Evolutionary conservation across 2,888 invertebrate species (phyloP).

Genomic region (Mythimna lalbum): DNA sequence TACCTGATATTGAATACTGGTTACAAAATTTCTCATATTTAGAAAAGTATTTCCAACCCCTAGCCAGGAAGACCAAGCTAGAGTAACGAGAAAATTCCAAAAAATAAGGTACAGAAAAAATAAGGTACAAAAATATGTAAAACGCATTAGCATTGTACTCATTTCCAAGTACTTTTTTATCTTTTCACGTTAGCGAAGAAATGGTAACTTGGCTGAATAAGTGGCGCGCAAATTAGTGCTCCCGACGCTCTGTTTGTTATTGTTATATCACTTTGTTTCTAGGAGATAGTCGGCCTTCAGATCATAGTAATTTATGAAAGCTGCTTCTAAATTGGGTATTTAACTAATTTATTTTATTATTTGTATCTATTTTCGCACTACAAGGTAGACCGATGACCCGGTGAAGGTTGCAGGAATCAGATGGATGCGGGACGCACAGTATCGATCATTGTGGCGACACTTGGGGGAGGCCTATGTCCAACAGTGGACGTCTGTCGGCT

Average conservation of each 20-base stretch:
- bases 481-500: too few relatives aligned
- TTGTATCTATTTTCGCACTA: too few relatives aligned
- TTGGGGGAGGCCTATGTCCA: too few relatives aligned
- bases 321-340: neutral
- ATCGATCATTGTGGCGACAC: too few relatives aligned
- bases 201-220: conserved; percentile 18
- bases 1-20: too few relatives aligned
- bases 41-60: too few relatives aligned
- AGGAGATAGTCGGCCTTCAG: neutral
- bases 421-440: too few relatives aligned
- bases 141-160: conserved; percentile 22
- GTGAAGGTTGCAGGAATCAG: too few relatives aligned
- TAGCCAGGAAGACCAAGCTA: too few relatives aligned
- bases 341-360: neutral
- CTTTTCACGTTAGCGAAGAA: conserved; percentile 7
- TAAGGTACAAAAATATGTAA: neutral
- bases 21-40: too few relatives aligned
- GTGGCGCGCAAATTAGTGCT: conserved; percentile 9
- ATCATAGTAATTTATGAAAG: neutral
- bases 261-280: neutral
- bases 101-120: neutral
- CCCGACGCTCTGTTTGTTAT: conserved; percentile 2
- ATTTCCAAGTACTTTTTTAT: conserved; percentile 9
- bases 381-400: too few relatives aligned
- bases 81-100: too few relatives aligned